Percentiles rank a stretch among this genome's conserved stretches.
phyloP scores from a whole-genome alignment of 2,113 vertebrate genomes.

The Laterallus jamaicensis region DNA sequence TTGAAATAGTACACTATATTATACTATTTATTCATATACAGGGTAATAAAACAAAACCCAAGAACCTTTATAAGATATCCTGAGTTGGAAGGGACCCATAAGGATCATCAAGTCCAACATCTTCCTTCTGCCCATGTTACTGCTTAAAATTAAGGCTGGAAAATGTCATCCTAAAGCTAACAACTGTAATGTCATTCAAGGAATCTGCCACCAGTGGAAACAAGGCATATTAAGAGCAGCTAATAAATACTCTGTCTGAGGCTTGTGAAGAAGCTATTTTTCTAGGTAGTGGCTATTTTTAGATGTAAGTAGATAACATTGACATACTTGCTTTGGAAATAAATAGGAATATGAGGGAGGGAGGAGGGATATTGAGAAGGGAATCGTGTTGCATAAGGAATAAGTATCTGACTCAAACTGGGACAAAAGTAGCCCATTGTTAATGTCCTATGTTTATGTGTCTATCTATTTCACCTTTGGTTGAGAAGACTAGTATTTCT shows the following conservation, averaged over 20 bases:
- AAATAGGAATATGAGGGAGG: neutral
- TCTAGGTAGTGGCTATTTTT: neutral
- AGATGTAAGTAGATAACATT: neutral
- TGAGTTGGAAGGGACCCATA: too few species aligned
- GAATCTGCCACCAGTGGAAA: neutral
- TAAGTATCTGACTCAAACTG: neutral
- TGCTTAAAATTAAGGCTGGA: neutral
- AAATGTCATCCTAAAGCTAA: neutral
- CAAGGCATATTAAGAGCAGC: fast-evolving
- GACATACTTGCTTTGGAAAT: neutral
- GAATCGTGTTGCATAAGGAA: neutral
- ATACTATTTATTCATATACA: neutral
- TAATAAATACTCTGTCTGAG: neutral
- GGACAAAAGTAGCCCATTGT: neutral
- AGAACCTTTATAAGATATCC: too few species aligned
- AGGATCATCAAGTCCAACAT: too few species aligned
- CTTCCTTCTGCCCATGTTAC: neutral
- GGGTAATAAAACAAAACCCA: neutral
- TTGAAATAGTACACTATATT: neutral
- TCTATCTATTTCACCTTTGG: neutral
- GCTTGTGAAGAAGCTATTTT: neutral
- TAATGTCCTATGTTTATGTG: too few species aligned
- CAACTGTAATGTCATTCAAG: neutral
- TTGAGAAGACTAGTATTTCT: neutral
- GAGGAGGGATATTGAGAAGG: neutral